Evolutionary conservation across 2,797 vertebrate species (phyloP).

Genomic region (Menidia menidia): DNA sequence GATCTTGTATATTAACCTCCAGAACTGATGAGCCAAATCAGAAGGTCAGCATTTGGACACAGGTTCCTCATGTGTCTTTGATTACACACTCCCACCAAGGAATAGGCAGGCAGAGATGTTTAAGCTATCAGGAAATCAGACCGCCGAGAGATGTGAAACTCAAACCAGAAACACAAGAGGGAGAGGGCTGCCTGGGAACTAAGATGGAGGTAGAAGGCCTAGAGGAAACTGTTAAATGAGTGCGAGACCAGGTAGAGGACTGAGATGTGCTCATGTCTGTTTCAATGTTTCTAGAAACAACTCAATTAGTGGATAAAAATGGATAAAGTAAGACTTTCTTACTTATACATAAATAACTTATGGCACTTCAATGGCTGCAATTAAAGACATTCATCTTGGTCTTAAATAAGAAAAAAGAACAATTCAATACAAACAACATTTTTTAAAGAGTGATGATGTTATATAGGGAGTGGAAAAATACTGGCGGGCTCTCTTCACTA

Average conservation of each 20-base stretch:
- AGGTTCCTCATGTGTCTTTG: constrained; percentile 82
- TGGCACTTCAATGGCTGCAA: constrained; percentile 42
- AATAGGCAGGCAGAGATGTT: constrained; percentile 77
- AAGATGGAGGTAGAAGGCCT: constrained; percentile 50
- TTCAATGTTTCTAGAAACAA: constrained; percentile 55
- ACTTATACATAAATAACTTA: constrained; percentile 53
- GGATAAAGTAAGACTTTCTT: constrained; percentile 58
- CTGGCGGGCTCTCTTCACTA: not conserved
- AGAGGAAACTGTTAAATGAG: constrained; percentile 68
- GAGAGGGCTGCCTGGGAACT: constrained; percentile 67
- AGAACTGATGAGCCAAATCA: constrained; percentile 82
- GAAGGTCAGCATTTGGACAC: constrained; percentile 80
- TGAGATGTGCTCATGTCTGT: constrained; percentile 63
- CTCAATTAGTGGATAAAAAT: constrained; percentile 47
- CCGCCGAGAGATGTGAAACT: constrained; percentile 80
- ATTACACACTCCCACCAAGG: constrained; percentile 81
- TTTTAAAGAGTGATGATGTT: constrained; percentile 34
- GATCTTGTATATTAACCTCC: constrained; percentile 75
- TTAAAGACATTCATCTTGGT: constrained; percentile 44
- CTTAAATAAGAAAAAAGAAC: constrained; percentile 45
- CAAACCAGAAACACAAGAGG: constrained; percentile 77
- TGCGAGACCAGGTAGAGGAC: constrained; percentile 65
- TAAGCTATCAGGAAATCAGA: constrained; percentile 84
- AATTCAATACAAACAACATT: constrained; percentile 22
- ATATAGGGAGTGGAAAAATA: constrained; percentile 23